These are phyloP conservation scores for Acleris sparsana DNA, from an alignment of 2,888 invertebrate genomes.

Conservation along the genomic window DNA sequence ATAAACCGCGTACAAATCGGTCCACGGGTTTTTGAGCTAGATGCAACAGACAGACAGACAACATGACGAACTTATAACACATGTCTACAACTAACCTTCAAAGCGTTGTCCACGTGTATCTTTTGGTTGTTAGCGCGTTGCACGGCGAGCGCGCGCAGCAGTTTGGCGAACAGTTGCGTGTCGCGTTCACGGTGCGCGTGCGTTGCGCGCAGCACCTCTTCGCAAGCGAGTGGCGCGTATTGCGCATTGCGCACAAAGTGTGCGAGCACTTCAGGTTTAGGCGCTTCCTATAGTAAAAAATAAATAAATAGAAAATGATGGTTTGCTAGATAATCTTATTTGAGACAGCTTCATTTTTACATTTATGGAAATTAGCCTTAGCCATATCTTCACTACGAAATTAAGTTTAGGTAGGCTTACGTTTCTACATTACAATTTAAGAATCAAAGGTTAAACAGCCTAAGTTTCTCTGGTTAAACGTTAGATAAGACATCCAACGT, in stretches of 20 bases:
- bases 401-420: too few species aligned
- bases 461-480: too few species aligned
- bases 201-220: conserved; percentile 55
- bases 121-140: conserved; percentile 52
- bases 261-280: conserved; percentile 47
- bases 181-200: conserved; percentile 50
- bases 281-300: conserved; percentile 50
- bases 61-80: too few species aligned
- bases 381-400: too few species aligned
- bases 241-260: conserved; percentile 49
- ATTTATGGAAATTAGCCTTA: too few species aligned
- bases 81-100: conserved; percentile 55
- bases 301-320: neutral
- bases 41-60: too few species aligned
- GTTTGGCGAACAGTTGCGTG: conserved; percentile 46
- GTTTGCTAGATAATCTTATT: neutral
- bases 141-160: conserved; percentile 51
- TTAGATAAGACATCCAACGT: too few species aligned
- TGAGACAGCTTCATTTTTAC: too few species aligned
- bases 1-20: too few species aligned
- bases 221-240: conserved; percentile 56
- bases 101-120: conserved; percentile 74
- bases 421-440: too few species aligned
- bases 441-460: too few species aligned
- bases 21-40: too few species aligned